A percentile compares a stretch with the other conserved stretches of the same genome.
Evolutionary conservation across 1,140 invertebrate species (phyloP).

Genomic region (Drosophila fuyamai): DNA sequence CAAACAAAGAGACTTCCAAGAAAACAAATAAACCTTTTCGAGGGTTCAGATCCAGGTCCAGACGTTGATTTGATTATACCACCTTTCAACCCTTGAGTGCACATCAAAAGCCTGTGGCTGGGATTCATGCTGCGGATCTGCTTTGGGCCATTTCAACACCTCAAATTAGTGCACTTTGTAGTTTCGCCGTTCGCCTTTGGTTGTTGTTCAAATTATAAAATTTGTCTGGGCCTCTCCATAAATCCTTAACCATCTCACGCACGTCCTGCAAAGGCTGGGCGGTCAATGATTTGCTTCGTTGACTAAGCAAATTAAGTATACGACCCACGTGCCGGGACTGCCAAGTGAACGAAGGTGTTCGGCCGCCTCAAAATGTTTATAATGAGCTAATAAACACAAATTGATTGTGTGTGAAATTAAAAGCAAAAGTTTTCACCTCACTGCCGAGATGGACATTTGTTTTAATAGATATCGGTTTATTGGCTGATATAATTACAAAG

Average conservation of each 20-base stretch:
- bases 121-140: not conserved
- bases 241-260: constrained; percentile 59
- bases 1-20: constrained; percentile 41
- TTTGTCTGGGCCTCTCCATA: constrained; percentile 43
- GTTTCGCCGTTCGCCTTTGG: constrained; percentile 48
- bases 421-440: constrained; percentile 38
- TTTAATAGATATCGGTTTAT: constrained; percentile 19
- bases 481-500: constrained; percentile 3
- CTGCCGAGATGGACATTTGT: constrained; percentile 1
- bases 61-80: constrained; percentile 74
- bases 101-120: constrained; percentile 68
- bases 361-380: constrained; percentile 54
- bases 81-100: constrained; percentile 70
- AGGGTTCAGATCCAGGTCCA: constrained; percentile 3
- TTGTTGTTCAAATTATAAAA: constrained; percentile 43
- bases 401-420: constrained; percentile 70
- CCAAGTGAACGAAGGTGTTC: constrained; percentile 11
- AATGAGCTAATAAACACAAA: constrained; percentile 73
- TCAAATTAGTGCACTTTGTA: constrained; percentile 81
- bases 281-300: constrained; percentile 78
- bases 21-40: constrained; percentile 33
- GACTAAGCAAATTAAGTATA: constrained; percentile 80
- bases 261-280: constrained; percentile 40
- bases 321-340: constrained; percentile 59
- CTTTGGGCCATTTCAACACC: constrained; percentile 53